phyloP scores from a whole-genome alignment of 2,888 invertebrate species.

The Pteria penguin region DNA sequence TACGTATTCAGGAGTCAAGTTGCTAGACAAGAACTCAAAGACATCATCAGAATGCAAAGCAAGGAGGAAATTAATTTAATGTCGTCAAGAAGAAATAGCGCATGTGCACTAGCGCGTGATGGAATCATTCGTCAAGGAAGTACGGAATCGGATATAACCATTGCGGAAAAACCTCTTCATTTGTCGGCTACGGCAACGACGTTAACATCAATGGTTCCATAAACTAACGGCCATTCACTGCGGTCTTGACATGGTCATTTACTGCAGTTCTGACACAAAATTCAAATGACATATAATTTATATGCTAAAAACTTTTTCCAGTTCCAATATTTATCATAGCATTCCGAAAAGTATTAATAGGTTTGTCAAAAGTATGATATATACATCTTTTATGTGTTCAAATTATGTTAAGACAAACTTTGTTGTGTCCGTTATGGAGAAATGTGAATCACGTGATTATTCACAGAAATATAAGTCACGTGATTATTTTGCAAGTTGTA shows the following conservation, averaged over 20 bases:
- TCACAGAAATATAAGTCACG: no score
- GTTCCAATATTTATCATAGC: no score
- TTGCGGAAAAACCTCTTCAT: constrained; percentile 50
- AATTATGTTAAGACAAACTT: no score
- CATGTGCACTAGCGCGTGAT: constrained; percentile 27
- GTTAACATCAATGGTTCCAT: constrained; percentile 52
- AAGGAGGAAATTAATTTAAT: constrained; percentile 19
- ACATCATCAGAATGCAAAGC: constrained; percentile 55
- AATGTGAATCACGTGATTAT: no score
- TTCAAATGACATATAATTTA: no score
- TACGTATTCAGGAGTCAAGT: constrained; percentile 85
- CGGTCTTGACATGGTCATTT: constrained; percentile 20
- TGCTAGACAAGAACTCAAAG: constrained; percentile 63
- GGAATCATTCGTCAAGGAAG: constrained; percentile 54
- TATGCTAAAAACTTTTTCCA: no score
- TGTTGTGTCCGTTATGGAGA: no score
- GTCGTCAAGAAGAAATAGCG: constrained; percentile 31
- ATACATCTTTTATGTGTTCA: no score
- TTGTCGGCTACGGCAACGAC: constrained; percentile 57
- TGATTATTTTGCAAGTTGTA: no score
- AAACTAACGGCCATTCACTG: constrained; percentile 1
- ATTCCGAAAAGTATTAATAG: no score
- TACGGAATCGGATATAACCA: constrained; percentile 50
- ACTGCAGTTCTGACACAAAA: no score
- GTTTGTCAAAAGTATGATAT: no score